A percentile compares a stretch with the other conserved stretches of the same genome.
Evolutionary conservation across 2,113 vertebrate genomes (phyloP).

Genomic region (Asarcornis scutulata): DNA sequence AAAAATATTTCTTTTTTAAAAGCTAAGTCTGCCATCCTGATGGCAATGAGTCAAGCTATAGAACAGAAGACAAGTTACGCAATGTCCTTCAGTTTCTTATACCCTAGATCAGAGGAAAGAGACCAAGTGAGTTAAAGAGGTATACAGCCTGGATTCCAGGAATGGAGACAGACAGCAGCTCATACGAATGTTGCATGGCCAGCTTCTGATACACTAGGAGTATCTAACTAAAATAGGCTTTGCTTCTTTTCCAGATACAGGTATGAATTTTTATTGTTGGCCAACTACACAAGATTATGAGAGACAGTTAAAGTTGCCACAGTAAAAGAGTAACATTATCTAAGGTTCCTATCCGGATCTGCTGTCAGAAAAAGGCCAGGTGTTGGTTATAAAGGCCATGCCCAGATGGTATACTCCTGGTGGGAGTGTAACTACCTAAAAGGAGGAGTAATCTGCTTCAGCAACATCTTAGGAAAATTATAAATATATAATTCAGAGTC

Average conservation of each 20-base stretch:
- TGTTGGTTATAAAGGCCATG: not conserved
- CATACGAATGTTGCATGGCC: not conserved
- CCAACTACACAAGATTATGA: not conserved
- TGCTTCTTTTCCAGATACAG: not conserved
- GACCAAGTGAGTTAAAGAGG: conserved; percentile 33
- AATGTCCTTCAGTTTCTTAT: conserved; percentile 37
- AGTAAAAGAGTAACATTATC: not conserved
- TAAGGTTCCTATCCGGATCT: not conserved
- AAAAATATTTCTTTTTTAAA: conserved; percentile 57
- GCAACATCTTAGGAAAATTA: conserved; percentile 34
- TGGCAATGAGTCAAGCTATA: conserved; percentile 65
- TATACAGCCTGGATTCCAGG: conserved; percentile 48
- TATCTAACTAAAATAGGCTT: not conserved
- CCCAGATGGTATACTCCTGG: not conserved
- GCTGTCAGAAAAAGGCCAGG: not conserved
- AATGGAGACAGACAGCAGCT: not conserved
- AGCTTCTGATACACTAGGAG: not conserved
- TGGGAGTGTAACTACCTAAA: not conserved
- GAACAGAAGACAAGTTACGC: conserved; percentile 58
- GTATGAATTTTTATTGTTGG: not conserved
- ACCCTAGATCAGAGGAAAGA: not conserved
- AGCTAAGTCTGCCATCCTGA: conserved; percentile 66
- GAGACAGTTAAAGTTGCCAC: not conserved
- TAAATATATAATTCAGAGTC: conserved; percentile 28
- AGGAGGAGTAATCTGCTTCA: conserved; percentile 24